Evolutionary conservation across 2,113 vertebrate species (phyloP).

Genomic region (Megalops atlanticus): DNA sequence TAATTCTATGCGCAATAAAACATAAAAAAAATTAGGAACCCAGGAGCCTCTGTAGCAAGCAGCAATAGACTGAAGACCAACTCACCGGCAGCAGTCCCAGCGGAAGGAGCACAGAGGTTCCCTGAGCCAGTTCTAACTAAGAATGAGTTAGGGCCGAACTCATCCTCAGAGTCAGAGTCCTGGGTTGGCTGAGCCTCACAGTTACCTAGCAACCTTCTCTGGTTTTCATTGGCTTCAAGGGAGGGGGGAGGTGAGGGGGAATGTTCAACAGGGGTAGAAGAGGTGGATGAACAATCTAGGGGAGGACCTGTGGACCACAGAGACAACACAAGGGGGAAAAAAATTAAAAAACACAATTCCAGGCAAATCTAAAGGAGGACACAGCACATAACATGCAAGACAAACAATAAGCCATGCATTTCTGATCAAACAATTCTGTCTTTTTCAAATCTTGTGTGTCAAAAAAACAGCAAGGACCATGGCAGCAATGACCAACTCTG

Average conservation of each 20-base stretch:
- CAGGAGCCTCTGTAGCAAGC: conserved; percentile 51
- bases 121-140: conserved; percentile 96
- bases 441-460: neutral
- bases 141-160: conserved; percentile 95
- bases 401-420: neutral
- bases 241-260: conserved; percentile 87
- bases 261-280: conserved; percentile 87
- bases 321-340: conserved; percentile 74
- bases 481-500: neutral
- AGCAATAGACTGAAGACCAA: conserved; percentile 73
- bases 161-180: conserved; percentile 96
- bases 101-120: conserved; percentile 81
- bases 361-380: conserved; percentile 55
- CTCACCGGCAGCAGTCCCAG: conserved; percentile 83
- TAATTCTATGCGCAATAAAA: conserved; percentile 50
- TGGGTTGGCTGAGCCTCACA: conserved; percentile 88
- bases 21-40: conserved; percentile 19
- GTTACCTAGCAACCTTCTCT: conserved; percentile 96
- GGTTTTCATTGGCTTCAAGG: conserved; percentile 89
- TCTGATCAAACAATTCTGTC: neutral
- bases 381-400: conserved; percentile 28
- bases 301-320: conserved; percentile 91
- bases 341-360: conserved; percentile 71
- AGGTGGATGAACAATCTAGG: conserved; percentile 90
- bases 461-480: neutral